These are phyloP conservation scores for Ceramica pisi DNA, from an alignment of 2,888 invertebrate species.

Conservation along the genomic window DNA sequence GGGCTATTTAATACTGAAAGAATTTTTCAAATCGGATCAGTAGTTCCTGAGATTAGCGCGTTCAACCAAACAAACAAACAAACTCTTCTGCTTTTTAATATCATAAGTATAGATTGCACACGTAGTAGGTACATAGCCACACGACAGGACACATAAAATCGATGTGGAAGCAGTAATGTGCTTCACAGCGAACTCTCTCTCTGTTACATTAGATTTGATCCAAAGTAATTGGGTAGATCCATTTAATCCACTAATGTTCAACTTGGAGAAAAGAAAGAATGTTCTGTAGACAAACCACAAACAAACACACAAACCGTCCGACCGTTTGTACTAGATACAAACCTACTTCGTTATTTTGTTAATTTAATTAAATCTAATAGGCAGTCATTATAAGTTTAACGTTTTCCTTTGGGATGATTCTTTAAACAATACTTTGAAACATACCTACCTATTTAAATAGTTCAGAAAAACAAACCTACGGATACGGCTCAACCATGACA, in stretches of 20 bases:
- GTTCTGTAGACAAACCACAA: too few relatives aligned
- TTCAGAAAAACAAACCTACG: not conserved
- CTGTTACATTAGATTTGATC: conserved; percentile 38
- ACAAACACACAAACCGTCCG: too few relatives aligned
- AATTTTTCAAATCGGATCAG: too few relatives aligned
- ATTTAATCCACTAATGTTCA: conserved; percentile 40
- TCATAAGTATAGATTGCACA: too few relatives aligned
- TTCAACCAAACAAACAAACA: too few relatives aligned
- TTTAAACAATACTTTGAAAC: not conserved
- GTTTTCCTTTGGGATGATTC: not conserved
- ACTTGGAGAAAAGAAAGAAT: conserved; percentile 25
- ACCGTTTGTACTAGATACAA: too few relatives aligned
- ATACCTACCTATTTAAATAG: not conserved
- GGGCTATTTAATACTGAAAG: too few relatives aligned
- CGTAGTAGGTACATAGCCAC: not conserved
- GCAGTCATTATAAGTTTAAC: conserved; percentile 2
- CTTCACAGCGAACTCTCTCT: conserved; percentile 12
- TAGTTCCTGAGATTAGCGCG: too few relatives aligned
- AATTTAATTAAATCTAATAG: conserved; percentile 16
- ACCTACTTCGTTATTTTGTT: conserved; percentile 12
- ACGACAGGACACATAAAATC: not conserved
- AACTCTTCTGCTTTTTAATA: too few relatives aligned
- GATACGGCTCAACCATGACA: too few relatives aligned
- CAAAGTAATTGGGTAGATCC: conserved; percentile 52
- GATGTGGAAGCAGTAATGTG: not conserved